Base-by-base conservation (phyloP, 2,797 vertebrate genomes). In the Cossypha dichroa region DNA sequence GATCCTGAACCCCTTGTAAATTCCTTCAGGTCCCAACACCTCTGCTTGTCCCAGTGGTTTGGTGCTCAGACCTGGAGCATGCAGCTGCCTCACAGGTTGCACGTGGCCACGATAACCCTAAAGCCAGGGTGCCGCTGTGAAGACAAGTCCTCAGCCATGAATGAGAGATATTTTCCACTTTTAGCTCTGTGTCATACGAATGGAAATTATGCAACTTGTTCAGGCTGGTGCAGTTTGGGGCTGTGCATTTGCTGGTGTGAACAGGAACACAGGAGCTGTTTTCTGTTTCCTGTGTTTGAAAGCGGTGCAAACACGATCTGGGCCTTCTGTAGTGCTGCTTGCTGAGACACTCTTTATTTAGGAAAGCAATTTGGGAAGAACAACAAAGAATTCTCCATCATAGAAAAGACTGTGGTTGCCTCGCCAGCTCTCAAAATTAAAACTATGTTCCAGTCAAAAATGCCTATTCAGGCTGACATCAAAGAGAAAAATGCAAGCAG, bases 401-500 rank as follows among this genome's bases (percentile, higher is more conserved):
- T 56, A 94, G 89, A 94, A 94, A 87, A 96, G 34, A 55, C 92
- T 94, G 89, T 63, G 83, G 68, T 63, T 79, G 94, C 70, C 90
- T 94, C 51, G 76, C 91, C 90, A 94, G 93, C 88, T 88, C 87
- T 85, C 90, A 90, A 93, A 96, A 94, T 95, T 97, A 97, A 85
- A 95, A 82, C 88, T 94, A 20, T 78, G 93, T 88, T 92, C 92
- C 87, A 95, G 77, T 97, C 89, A 97, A 94, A 97, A 97, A 95
- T 95, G 91, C 85, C 95, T 95, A 97, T 97, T 97, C 96, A 97
- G 92, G 36, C 84, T 70, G 81, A 97, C 96, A 95, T 97, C 96
- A 97, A 97, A 97, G 96, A 80, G 90, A 46, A 83, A 96, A 96
- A 95, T 87, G 78, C 0, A 22, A 91, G 90, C 93, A 94, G 97